Evolutionary conservation across 2,888 invertebrate genomes (phyloP).

Genomic region (Teleiodes luculella): DNA sequence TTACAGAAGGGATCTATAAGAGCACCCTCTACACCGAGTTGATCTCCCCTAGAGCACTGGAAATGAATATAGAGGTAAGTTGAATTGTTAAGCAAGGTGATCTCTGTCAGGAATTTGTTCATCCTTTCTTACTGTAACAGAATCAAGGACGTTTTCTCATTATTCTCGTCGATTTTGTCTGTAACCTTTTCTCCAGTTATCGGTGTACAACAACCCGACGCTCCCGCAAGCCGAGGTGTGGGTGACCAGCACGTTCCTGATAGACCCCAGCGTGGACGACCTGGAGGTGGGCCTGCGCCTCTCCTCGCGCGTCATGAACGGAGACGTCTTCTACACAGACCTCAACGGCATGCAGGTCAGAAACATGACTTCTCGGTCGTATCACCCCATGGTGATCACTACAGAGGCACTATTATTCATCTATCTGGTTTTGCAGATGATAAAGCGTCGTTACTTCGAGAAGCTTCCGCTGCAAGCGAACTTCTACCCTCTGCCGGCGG

Average conservation of each 20-base stretch:
- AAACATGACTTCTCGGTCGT: too few species aligned
- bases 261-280: slow-evolving; percentile 82
- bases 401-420: too few species aligned
- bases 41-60: slow-evolving; percentile 79
- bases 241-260: slow-evolving; percentile 54
- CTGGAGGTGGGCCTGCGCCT: slow-evolving; percentile 94
- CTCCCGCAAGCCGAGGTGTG: slow-evolving; percentile 59
- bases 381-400: too few species aligned
- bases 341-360: slow-evolving; percentile 93
- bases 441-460: slow-evolving; percentile 87
- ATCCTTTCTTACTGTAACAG: too few species aligned
- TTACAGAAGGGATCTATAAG: slow-evolving; percentile 87
- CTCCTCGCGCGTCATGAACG: slow-evolving; percentile 85
- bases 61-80: slow-evolving; percentile 82
- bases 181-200: slow-evolving; percentile 36
- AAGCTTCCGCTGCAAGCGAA: slow-evolving; percentile 97
- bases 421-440: slow-evolving; percentile 82
- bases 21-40: slow-evolving; percentile 74
- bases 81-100: too few species aligned
- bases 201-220: slow-evolving; percentile 60
- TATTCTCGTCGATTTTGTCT: too few species aligned
- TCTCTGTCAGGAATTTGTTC: too few species aligned
- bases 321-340: slow-evolving; percentile 92
- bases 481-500: slow-evolving; percentile 95
- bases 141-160: too few species aligned